Evolutionary conservation across 53 echinoderm and acorn worm species (phyloP), one percentile per base, ranked within the genome.

Genomic region (Hippasteria phrygiana): DNA sequence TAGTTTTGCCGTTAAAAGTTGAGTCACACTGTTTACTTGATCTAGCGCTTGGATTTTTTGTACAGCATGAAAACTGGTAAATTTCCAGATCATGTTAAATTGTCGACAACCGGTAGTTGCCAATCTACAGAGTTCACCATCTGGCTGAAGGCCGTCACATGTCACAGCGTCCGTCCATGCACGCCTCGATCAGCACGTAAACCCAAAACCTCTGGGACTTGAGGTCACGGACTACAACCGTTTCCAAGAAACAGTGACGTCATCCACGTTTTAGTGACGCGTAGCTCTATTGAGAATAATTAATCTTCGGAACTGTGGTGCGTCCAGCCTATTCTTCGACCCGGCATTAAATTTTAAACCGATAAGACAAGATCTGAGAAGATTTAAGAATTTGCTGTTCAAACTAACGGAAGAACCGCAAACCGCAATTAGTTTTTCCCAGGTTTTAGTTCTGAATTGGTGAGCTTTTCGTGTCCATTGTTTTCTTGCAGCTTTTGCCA

Each of bases 181-280:
- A 64, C 28, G 0, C 4, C 8, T 8, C 67, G 34, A 16, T 11
- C 33, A 20, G 0, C 67, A 66, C 67, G 67, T 66, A n/a, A 64
- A 66, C 67, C 6, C 67, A 0, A 12, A 16, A 36, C 18, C 33
- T 14, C 14, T 35, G 33, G 67, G 67, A 66, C 59, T 26, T 54
- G 10, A 29, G 73, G 73, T 78, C 78, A 78, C 78, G 78, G 78
- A 56, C 78, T 31, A 4, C 16, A 16, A 40, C 59, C 7, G 78
- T 37, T 78, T 78, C 78, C 56, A 59, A 78, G 78, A 78, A 78
- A 2, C 26, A 24, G 9, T 4, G 55, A 59, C 55, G 56, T 56
- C 59, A 56, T 56, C 36, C 20, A 51, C 36, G 59, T 56, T 78
- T 78, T 51, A 56, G 78, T 41, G 59, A 78, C 41, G 78, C 78